phyloP scores from a whole-genome alignment of 2,888 invertebrate species.

The Dynastes maya region DNA sequence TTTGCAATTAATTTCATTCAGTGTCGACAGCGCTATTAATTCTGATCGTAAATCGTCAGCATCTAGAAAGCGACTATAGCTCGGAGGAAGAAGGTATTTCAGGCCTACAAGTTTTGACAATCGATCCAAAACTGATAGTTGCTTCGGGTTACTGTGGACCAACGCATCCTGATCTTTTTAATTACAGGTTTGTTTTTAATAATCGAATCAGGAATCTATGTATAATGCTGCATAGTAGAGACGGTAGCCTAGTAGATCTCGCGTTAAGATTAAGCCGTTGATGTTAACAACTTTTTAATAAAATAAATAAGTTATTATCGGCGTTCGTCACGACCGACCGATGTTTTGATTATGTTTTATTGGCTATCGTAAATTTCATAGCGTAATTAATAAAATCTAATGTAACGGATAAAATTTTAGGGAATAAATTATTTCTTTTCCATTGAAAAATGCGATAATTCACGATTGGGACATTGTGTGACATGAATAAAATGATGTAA shows the following conservation, averaged over 20 bases:
- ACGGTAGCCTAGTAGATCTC: not conserved
- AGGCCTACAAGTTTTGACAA: not conserved
- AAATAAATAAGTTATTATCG: not conserved
- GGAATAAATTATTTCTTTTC: no score
- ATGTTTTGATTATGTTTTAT: no score
- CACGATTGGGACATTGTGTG: no score
- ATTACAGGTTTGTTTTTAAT: not conserved
- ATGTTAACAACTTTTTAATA: conserved; percentile 7
- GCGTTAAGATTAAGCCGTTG: not conserved
- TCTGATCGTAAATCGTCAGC: not conserved
- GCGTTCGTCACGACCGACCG: no score
- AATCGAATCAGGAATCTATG: not conserved
- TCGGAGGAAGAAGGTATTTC: not conserved
- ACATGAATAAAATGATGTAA: no score
- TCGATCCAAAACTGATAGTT: not conserved
- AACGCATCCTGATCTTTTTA: not conserved
- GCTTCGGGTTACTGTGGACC: not conserved
- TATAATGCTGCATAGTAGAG: no score
- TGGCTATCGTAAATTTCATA: no score
- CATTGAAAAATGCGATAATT: no score
- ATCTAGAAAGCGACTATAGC: not conserved
- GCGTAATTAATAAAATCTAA: no score
- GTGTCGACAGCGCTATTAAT: conserved; percentile 7
- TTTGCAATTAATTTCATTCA: conserved; percentile 6
- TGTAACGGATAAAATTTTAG: no score